A percentile compares a stretch with the other conserved stretches of the same genome.
Evolutionary conservation across 2,113 vertebrate genomes (phyloP).

Genomic region (Sialia sialis): DNA sequence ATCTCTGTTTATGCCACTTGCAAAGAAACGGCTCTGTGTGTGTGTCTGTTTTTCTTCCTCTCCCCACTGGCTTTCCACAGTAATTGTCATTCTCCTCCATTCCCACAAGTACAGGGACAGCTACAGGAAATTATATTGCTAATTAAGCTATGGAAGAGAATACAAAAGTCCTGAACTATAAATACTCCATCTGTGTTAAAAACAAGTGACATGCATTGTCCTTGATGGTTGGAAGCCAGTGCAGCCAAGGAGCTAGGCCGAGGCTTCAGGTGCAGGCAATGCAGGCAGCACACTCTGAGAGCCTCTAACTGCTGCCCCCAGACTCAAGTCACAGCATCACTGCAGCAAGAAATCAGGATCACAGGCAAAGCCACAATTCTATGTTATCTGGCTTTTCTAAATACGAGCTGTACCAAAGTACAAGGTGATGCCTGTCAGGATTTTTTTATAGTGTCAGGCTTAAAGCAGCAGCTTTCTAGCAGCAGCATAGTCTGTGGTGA

Average conservation of each 20-base stretch:
- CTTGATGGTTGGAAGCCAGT: not conserved
- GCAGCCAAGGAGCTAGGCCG: not conserved
- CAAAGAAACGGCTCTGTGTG: not conserved
- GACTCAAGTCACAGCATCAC: not conserved
- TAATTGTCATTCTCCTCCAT: constrained; percentile 16
- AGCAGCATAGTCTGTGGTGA: accelerated
- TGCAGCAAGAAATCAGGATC: not conserved
- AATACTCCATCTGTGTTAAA: not conserved
- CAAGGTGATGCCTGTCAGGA: not conserved
- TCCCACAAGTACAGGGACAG: not conserved
- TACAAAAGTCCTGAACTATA: not conserved
- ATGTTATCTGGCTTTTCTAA: accelerated
- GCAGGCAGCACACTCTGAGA: not conserved
- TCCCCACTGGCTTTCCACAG: not conserved
- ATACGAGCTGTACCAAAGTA: not conserved
- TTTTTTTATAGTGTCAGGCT: accelerated
- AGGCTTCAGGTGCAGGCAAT: not conserved
- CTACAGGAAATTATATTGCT: constrained; percentile 13
- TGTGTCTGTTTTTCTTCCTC: not conserved
- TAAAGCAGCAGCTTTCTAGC: not conserved
- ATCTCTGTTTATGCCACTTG: not conserved
- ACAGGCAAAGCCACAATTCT: not conserved
- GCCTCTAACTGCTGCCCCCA: not conserved
- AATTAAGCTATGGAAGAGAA: constrained; percentile 31
- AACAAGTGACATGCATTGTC: not conserved